Evolutionary conservation across 2,888 invertebrate genomes (phyloP), one percentile per base, ranked within the genome.

Genomic region (Hybos culiciformis): DNA sequence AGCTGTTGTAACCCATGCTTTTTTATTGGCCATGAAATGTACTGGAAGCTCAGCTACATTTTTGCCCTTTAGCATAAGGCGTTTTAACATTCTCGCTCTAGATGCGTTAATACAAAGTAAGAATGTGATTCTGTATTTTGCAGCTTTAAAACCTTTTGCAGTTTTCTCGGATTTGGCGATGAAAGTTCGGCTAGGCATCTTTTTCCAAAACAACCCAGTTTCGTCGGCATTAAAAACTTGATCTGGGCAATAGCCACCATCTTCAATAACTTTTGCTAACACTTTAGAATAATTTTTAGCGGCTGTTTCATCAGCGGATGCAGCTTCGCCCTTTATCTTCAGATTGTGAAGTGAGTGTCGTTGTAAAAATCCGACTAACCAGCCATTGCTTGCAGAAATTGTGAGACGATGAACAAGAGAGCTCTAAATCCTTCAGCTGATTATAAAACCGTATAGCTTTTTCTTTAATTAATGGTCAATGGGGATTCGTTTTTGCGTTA

Each of bases 131-230:
- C 56, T 48, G 48, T 57, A 55, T 44, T 58, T 57, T 18, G 51
- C 50, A 23, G 50, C 52, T 37, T 53, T 53, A 53, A 42, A 54
- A 47, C 50, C 53, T 46, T 34, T 34, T 19, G 48, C 48, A 44
- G 48, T 47, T 48, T 57, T 57, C 42, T 60, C 53, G 1, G 54
- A 50, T 45, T 56, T 52, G 5, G 56, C 48, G 20, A 57, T 46
- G 47, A 51, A 60, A 15, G 58, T 61, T 48, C 54, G 39, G 15
- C 48, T 52, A 18, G 58, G 56, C 55, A 60, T 56, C 53, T 51
- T 51, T 48, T 53, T 59, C 55, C 53, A 54, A 48, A 51, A 56
- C 19, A 56, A 38, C 6, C 52, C 54, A 5, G 51, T 55, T 48
- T 56, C 55, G 34, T 54, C 53, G 2, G 54, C 53, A 50, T 56